Evolutionary conservation across 2,797 vertebrate genomes (phyloP), one percentile per base, ranked within the genome.

Genomic region (Zenarchopterus dispar): DNA sequence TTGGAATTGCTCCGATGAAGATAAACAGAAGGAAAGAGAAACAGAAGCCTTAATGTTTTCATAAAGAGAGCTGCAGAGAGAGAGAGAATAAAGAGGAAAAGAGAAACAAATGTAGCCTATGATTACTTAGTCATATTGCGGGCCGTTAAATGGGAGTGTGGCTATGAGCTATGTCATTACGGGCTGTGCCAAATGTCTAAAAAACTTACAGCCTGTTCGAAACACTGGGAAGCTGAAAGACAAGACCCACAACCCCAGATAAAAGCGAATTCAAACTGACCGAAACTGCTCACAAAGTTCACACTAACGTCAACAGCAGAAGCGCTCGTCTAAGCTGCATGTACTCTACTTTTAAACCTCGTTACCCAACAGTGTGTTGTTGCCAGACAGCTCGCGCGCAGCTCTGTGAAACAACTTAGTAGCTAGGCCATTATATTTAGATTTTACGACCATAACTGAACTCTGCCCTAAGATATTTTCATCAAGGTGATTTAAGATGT

Each of bases 371-470:
- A 47, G 65, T 56, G 62, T 84, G 73, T 78, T 71, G 74, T 70
- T 77, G 75, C 62, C 63, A 84, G 73, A 56, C 68, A 53, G 67
- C 66, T 49, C 75, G 72, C 33, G 11, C 61, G 43, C 79, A 23
- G 22, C 59, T 84, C 84, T 87, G 89, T 17, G 36, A 78, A 90
- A 83, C 73, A 75, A 70, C 82, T 87, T 73, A 57, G 81, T 67
- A 76, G 72, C 73, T 5, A 36, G 67, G 69, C 70, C 39, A 56
- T 89, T 91, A 90, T 89, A 86, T 92, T 91, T 92, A 92, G 90
- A 91, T 75, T 92, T 92, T 89, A 92, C 23, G 85, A 87, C 75
- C 87, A 89, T 91, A 89, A 91, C 89, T 90, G 78, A 89, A 88
- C 92, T 91, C 82, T 80, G 72, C 82, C 80, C 75, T 26, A 55